Percentiles rank a stretch among this genome's conserved stretches.
Evolutionary conservation across 2,113 vertebrate species (phyloP).

Genomic region (Pterocles gutturalis): DNA sequence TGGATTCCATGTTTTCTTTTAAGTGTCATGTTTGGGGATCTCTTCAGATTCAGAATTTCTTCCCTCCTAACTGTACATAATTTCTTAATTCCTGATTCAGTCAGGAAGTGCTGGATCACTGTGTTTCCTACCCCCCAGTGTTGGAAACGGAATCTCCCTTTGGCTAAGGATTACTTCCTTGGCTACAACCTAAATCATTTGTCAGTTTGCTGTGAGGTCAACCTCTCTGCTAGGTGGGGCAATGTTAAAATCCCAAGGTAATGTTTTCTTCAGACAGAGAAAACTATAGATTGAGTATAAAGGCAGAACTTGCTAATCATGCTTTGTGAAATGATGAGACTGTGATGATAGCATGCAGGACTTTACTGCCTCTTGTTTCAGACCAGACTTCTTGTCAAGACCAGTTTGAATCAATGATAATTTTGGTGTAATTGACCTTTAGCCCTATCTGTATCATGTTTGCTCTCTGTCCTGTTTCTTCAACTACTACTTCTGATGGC

Average conservation of each 20-base stretch:
- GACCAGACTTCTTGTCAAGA: background rate
- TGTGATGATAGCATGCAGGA: background rate
- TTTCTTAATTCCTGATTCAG: background rate
- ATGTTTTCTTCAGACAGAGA: background rate
- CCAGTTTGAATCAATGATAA: background rate
- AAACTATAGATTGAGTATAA: background rate
- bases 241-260: background rate
- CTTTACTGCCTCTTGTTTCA: background rate
- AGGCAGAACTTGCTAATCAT: background rate
- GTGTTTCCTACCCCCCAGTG: background rate
- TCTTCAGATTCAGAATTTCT: background rate
- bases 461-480: background rate
- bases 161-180: background rate
- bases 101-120: background rate
- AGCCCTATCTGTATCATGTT: background rate
- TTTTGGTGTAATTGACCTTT: background rate
- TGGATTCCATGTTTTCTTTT: background rate
- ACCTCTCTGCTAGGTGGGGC: background rate
- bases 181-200: background rate
- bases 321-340: background rate
- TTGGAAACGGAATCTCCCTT: background rate
- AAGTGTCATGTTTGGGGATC: background rate
- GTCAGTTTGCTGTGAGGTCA: background rate
- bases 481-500: background rate
- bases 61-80: background rate